Base-by-base conservation (phyloP, 2,113 vertebrate species). In the Cariama cristata region DNA sequence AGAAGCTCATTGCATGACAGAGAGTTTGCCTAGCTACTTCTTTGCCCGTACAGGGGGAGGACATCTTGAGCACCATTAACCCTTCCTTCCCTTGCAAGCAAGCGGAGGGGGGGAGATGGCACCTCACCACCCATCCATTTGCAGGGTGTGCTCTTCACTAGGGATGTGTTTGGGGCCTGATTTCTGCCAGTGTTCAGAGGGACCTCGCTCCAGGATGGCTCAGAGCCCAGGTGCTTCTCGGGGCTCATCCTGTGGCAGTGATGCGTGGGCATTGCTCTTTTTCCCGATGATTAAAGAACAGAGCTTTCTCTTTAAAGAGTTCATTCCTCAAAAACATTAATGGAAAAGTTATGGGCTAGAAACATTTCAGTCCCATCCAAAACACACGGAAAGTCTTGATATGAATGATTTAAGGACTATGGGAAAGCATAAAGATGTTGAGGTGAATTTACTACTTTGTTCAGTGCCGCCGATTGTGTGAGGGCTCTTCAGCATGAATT, bases 391-490 rank as follows among this genome's bases (percentile, higher is more conserved):
- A 90, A 90, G 73, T 84, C 88, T 86, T 80, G 33, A 68, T 90
- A 64, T 80, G 93, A 95, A 94, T 94, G 96, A 96, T 97, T 95
- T 96, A 97, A 97, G 81, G 76, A 94, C 83, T 87, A 1, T 35
- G 53, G 73, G 45, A 96, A 92, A 92, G 79, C 80, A 79, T 91
- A 91, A 92, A 93, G 80, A 79, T 93, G 94, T 92, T 91, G 82
- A 91, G 40, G 66, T 94, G 94, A 91, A 97, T 97, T 96, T 97
- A 93, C 91, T 93, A 2, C 95, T 97, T 92, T 91, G 52, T 96
- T 93, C 94, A 79, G 79, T 79, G 52, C 89, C 73, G 72, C 56
- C 72, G 91, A 91, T 49, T 84, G 56, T 76, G 79, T 87, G 90
- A 93, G 79, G 45, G 64, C 56, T 89, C 88, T 81, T 83, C 79